Base-by-base conservation (phyloP, 2,113 vertebrate genomes). In the Lophius piscatorius region DNA sequence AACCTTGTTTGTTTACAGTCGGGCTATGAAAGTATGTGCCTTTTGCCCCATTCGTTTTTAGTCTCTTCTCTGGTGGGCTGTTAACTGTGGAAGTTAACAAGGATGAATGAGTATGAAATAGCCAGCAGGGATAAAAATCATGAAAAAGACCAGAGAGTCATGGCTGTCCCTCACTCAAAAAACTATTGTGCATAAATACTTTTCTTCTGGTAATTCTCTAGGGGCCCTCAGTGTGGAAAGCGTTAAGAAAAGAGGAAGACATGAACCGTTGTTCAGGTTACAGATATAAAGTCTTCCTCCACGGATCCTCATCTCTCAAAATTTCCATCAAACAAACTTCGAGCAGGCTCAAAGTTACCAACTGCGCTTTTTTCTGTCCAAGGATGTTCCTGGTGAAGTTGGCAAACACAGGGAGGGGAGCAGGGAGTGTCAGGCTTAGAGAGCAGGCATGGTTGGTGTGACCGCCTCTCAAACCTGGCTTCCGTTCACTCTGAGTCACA, bases 181-280 rank as follows among this genome's bases (percentile, higher is more conserved):
- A 67, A 40, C 55, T 58, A 33, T n/a, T 38, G 57, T 22, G 51
- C 49, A 62, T 45, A 29, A 34, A 23, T 13, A 42, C 64, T 46
- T 85, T 85, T 86, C 73, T 88, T 18, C 83, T 82, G 87, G 74
- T 87, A 82, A 85, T 85, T 62, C 69, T 16, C 29, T 5, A 17
- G 26, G 63, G 68, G 60, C 55, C 59, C 64, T 18, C 4, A 4
- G 60, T 54, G 54, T 56, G 57, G 24, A 50, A 24, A 56, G 39
- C n/a, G n/a, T n/a, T n/a, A n/a, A 56, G 22, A 4, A 31, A 50
- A 26, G 34, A 61, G 42, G 56, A 23, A 74, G 34, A 51, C 49
- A 35, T 34, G 40, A 64, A 28, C 44, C 46, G 49, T 59, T 31
- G 40, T 70, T 58, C 52, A 47, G 21, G 58, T 42, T 16, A 44